Conservation (phyloP, 2,797 vertebrate genomes). For the Ispidina lecontei region DNA sequence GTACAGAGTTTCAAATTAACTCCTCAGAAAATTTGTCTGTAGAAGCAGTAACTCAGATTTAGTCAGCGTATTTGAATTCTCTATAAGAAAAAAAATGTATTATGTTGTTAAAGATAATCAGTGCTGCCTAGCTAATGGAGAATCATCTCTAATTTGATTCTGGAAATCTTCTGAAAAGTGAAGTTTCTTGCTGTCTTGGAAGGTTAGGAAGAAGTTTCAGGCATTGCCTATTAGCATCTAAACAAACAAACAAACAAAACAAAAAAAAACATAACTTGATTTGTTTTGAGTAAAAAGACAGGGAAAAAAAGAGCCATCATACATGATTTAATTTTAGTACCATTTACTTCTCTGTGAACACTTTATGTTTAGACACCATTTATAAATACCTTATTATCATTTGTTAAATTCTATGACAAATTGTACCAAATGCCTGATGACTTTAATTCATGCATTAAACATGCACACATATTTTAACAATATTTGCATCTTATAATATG, state of each 20-base stretch:
- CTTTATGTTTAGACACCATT: constrained; percentile 63
- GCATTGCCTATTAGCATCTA: background rate
- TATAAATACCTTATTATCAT: constrained; percentile 74
- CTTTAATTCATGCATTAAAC: constrained; percentile 75
- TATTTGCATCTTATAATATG: constrained; percentile 78
- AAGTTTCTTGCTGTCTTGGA: background rate
- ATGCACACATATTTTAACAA: constrained; percentile 76
- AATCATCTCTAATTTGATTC: background rate
- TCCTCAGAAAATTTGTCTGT: background rate
- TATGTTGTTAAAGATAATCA: background rate
- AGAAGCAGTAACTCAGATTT: background rate
- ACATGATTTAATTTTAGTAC: constrained; percentile 46
- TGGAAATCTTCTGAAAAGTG: background rate
- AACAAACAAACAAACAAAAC: background rate
- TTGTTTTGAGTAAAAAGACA: background rate
- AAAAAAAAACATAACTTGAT: background rate
- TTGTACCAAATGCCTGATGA: constrained; percentile 61
- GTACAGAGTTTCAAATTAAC: background rate
- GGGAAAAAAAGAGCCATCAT: background rate
- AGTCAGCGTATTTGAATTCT: background rate
- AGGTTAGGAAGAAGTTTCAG: background rate
- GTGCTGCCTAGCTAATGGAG: background rate
- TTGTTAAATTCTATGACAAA: constrained; percentile 72
- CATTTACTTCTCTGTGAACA: constrained; percentile 32
- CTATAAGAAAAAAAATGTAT: background rate